Evolutionary conservation across 2,888 invertebrate genomes (phyloP).

Genomic region (Operophtera brumata): DNA sequence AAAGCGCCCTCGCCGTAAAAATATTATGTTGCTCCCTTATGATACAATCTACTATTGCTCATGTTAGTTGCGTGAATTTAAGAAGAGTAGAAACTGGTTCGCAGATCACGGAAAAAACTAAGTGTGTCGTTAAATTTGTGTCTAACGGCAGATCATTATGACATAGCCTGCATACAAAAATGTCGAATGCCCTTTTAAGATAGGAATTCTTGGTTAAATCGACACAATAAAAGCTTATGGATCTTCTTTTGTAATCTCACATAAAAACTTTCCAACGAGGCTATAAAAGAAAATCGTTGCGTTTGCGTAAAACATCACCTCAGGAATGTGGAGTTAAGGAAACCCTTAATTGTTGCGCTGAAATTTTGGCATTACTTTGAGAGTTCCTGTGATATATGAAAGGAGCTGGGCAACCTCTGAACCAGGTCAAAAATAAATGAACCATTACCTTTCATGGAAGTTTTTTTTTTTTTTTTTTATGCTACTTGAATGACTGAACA

Average conservation of each 20-base stretch:
- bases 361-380: constrained; percentile 5
- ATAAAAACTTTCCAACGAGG: constrained; percentile 13
- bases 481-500: no score
- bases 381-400: neutral
- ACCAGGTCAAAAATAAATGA: no score
- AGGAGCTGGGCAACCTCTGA: no score
- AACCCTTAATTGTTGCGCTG: constrained; percentile 4
- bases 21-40: no score
- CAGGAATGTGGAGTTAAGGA: constrained; percentile 16
- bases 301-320: constrained; percentile 19
- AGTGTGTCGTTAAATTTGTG: no score
- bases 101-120: no score
- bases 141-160: neutral
- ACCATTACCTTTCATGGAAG: no score
- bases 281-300: constrained; percentile 13
- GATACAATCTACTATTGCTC: no score
- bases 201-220: constrained; percentile 3
- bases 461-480: no score
- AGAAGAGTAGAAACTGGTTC: no score
- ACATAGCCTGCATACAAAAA: neutral
- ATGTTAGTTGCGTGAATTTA: no score
- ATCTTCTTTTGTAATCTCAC: constrained; percentile 6
- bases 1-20: no score
- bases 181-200: neutral
- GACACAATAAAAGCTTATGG: constrained; percentile 6